A percentile compares a stretch with the other conserved stretches of the same genome.
These are phyloP conservation scores for Nettapus auritus DNA, from an alignment of 2,113 vertebrate genomes.

Conservation along the genomic window DNA sequence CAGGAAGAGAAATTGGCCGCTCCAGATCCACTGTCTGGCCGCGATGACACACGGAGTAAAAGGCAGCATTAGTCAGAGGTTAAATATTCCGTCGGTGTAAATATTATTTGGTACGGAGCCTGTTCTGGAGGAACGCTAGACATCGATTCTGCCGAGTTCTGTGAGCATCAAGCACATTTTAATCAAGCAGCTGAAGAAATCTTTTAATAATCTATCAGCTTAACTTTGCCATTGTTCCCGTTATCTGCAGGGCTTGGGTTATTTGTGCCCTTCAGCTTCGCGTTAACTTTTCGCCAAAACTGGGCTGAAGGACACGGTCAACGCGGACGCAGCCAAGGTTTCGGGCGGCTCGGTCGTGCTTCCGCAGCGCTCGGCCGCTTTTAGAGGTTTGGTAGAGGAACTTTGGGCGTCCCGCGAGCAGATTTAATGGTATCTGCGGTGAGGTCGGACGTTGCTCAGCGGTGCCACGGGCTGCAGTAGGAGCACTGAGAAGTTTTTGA, in stretches of 20 bases:
- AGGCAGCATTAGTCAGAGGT: neutral
- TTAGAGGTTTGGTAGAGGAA: neutral
- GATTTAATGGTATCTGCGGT: neutral
- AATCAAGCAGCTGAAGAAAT: neutral
- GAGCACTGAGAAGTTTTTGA: rapidly evolving
- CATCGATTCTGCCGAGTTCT: neutral
- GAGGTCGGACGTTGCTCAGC: rapidly evolving
- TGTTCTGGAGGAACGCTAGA: neutral
- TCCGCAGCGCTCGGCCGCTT: rapidly evolving
- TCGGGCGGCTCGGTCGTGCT: neutral
- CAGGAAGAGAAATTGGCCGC: neutral
- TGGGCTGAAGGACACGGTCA: neutral
- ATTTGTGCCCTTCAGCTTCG: neutral
- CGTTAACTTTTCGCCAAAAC: neutral
- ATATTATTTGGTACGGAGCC: neutral
- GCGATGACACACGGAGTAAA: neutral
- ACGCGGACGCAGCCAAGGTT: rapidly evolving
- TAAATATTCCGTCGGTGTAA: neutral
- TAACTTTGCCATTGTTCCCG: neutral
- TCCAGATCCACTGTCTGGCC: neutral
- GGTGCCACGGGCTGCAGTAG: neutral
- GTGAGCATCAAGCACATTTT: neutral
- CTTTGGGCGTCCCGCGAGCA: rapidly evolving
- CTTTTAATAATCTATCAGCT: neutral
- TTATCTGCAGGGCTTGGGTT: neutral